These are phyloP conservation scores for Dolichotis patagonum DNA, from an alignment of 2,113 vertebrate species.

Conservation along the genomic window DNA sequence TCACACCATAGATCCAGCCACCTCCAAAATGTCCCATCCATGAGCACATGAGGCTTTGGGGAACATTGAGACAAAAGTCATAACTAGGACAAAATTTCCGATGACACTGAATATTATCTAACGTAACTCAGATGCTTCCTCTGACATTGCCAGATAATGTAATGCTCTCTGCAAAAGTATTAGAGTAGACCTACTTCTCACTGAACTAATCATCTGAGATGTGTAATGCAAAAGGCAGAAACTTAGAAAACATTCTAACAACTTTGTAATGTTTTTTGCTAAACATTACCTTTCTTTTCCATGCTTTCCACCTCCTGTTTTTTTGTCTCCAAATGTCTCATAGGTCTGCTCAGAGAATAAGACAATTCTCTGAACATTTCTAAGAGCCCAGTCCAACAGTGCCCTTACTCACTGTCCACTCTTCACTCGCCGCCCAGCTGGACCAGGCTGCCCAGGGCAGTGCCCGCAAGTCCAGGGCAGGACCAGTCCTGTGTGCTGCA, in stretches of 20 bases:
- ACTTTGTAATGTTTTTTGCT: not conserved
- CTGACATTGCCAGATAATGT: not conserved
- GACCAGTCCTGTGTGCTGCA: not conserved
- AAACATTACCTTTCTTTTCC: conserved; percentile 32
- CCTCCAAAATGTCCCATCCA: not conserved
- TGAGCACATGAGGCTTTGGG: not conserved
- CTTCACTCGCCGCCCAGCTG: not conserved
- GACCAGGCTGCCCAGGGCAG: not conserved
- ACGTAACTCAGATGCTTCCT: not conserved
- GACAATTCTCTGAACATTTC: not conserved
- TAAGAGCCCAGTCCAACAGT: not conserved
- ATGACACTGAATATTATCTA: not conserved
- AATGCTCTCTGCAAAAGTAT: not conserved
- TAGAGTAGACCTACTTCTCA: conserved; percentile 22
- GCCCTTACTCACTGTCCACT: not conserved
- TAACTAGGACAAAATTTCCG: not conserved
- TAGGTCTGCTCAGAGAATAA: conserved; percentile 36
- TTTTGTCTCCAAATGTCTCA: conserved; percentile 11
- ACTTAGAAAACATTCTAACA: conserved; percentile 26
- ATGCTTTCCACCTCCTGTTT: not conserved
- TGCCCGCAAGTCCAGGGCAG: not conserved
- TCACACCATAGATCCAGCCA: not conserved
- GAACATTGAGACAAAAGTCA: not conserved
- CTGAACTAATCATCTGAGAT: conserved; percentile 1
- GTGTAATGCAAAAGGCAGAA: conserved; percentile 15